These are phyloP conservation scores for Leptestheria dahalacensis DNA, from an alignment of 1,140 invertebrate species.

Conservation along the genomic window DNA sequence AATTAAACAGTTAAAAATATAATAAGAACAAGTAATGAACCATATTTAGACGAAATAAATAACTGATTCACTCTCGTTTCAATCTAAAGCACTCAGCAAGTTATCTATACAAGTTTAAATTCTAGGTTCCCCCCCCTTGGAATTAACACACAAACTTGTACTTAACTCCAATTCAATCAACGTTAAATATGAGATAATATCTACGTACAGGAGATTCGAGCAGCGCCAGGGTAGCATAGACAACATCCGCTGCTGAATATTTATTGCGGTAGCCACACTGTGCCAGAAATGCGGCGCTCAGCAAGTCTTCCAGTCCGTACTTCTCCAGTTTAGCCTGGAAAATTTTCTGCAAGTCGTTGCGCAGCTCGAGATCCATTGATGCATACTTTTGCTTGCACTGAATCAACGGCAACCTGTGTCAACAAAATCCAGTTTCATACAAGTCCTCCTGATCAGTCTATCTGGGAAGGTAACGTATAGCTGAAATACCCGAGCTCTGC, in stretches of 20 bases:
- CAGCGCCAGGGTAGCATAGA: slow-evolving; percentile 60
- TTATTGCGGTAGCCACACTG: slow-evolving; percentile 66
- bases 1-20: no score
- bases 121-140: no score
- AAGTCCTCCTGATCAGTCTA: slow-evolving; percentile 5
- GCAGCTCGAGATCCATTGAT: slow-evolving; percentile 72
- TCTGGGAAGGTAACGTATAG: slow-evolving; percentile 19
- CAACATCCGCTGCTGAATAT: slow-evolving; percentile 66
- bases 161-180: not conserved
- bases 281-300: slow-evolving; percentile 58
- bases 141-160: no score
- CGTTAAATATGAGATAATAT: slow-evolving; percentile 20
- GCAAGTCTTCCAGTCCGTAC: slow-evolving; percentile 57
- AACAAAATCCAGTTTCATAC: slow-evolving; percentile 16
- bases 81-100: no score
- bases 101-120: no score
- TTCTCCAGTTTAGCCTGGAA: slow-evolving; percentile 58
- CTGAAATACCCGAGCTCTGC: slow-evolving; percentile 89
- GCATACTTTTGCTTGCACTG: slow-evolving; percentile 72
- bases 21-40: no score
- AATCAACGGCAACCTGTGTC: slow-evolving; percentile 54
- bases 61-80: no score
- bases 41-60: no score
- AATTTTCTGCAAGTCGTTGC: slow-evolving; percentile 52
- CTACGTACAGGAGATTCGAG: slow-evolving; percentile 58